Evolutionary conservation across 2,888 invertebrate species (phyloP), one percentile per base, ranked within the genome.

Genomic region (Perizoma affinitatum): DNA sequence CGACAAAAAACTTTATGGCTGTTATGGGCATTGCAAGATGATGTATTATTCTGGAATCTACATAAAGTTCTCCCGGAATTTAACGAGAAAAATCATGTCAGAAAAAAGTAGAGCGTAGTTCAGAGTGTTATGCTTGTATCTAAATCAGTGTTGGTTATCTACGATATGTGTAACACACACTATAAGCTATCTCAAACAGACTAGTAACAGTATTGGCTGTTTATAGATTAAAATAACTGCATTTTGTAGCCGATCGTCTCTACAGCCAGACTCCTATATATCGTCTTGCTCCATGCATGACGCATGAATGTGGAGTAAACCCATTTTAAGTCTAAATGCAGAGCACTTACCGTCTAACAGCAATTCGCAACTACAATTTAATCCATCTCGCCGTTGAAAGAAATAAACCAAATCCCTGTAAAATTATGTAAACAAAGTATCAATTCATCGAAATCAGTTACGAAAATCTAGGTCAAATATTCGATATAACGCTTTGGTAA

Each of bases 391-490:
- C 48, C 55, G 67, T 58, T 66, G 63, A 68, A 60, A 66, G 63
- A 68, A 68, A 67, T 58, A 56, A 65, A 65, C 65, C 59, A 48
- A 58, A 47, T 49, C 51, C 34, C 45, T 43, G 57, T 51, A 52
- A 56, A 64, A 59, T 22, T 22, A 61, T 61, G 50, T 66, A 68
- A 68, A 68, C 65, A 68, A 62, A 48, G 40, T 49, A 49, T 61
- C 36, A 62, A 54, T 64, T 63, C 47, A 54, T 50, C 43, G 38
- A 38, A 38, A 0, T 43, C 1, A 47, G 46, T 51, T 51, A 52
- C 40, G 45, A 69, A 75, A 77, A 83, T 74, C 69, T 80, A 75
- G 80, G 76, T 67, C 78, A 74, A 74, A 72, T 38, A 10, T 47
- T 33, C 35, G 36, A 40, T 53, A 56, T 35, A 54, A 10, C 42